A percentile compares a stretch with the other conserved stretches of the same genome.
phyloP scores from a whole-genome alignment of 2,113 vertebrate species.

The Erpornis zantholeuca region DNA sequence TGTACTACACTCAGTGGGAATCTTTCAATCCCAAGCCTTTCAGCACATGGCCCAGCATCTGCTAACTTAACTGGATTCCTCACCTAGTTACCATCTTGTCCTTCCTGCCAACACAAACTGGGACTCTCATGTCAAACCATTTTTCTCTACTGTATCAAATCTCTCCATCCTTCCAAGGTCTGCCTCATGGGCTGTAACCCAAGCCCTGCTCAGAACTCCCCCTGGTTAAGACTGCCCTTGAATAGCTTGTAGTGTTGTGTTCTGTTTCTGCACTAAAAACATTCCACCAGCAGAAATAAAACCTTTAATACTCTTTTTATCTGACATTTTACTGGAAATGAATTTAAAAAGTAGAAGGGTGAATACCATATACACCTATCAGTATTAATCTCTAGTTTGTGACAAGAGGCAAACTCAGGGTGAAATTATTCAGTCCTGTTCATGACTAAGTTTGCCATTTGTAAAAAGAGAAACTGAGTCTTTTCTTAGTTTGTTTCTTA shows the following conservation, averaged over 20 bases:
- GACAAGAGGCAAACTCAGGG: background rate
- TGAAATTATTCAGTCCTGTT: background rate
- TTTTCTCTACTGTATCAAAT: background rate
- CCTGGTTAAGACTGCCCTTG: background rate
- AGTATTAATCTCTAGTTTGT: background rate
- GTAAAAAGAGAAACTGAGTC: background rate
- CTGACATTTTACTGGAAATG: background rate
- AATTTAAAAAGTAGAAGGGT: background rate
- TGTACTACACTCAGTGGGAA: background rate
- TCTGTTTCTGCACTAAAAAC: background rate
- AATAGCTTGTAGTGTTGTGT: background rate
- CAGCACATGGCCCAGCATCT: constrained; percentile 16
- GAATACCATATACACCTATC: background rate
- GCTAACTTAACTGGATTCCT: background rate
- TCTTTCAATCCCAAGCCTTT: background rate
- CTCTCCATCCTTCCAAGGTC: background rate
- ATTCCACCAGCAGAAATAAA: background rate
- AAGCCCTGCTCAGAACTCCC: background rate
- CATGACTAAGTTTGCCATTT: background rate
- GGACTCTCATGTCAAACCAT: background rate
- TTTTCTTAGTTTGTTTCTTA: background rate
- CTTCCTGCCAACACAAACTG: background rate
- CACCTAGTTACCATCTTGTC: background rate
- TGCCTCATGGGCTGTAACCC: background rate
- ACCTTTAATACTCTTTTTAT: background rate